Percentiles rank a stretch among this genome's conserved stretches.
Evolutionary conservation across 2,113 vertebrate genomes (phyloP).

Genomic region (Baryphthengus martii): DNA sequence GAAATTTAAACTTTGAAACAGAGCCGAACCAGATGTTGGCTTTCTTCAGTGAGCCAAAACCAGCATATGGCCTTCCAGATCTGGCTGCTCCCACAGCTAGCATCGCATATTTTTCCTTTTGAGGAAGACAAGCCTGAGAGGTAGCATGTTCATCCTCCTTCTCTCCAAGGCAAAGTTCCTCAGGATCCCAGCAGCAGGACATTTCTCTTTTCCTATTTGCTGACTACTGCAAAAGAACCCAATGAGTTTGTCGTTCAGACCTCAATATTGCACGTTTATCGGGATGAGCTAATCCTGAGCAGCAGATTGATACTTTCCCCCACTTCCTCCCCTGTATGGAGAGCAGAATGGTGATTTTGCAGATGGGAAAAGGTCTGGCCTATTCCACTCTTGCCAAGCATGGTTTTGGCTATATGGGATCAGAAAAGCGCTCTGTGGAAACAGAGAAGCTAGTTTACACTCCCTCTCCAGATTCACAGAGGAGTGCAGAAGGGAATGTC

Average conservation of each 20-base stretch:
- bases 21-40: conserved; percentile 20
- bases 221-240: background rate
- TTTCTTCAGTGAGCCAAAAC: conserved; percentile 43
- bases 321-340: background rate
- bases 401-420: background rate
- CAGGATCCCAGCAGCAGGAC: background rate
- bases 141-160: background rate
- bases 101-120: background rate
- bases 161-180: background rate
- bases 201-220: background rate
- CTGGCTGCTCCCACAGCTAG: background rate
- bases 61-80: conserved; percentile 19
- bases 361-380: background rate
- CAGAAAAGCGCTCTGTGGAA: background rate
- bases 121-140: background rate
- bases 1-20: conserved; percentile 41
- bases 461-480: background rate
- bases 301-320: background rate
- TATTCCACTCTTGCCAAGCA: background rate
- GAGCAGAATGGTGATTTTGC: background rate
- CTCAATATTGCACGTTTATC: background rate
- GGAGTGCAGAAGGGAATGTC: background rate
- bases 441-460: background rate
- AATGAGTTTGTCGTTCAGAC: background rate
- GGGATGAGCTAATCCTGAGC: background rate